Percentiles rank a stretch among this genome's conserved stretches.
phyloP scores from a whole-genome alignment of 2,888 invertebrate genomes.

The Diabrotica balteata region DNA sequence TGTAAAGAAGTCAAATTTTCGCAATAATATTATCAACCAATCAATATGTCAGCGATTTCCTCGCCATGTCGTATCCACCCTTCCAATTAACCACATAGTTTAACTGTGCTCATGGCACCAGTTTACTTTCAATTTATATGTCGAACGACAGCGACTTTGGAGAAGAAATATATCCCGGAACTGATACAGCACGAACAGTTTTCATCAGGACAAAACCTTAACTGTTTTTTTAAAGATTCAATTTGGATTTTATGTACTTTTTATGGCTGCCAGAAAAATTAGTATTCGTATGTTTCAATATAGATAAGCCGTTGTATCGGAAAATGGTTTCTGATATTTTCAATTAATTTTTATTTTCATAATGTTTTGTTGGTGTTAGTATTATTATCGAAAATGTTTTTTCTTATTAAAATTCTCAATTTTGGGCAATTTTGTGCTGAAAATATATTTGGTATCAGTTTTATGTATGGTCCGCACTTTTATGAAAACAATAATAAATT shows the following conservation, averaged over 20 bases:
- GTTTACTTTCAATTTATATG: conserved; percentile 47
- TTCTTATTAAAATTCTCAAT: too few species aligned
- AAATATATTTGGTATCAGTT: too few species aligned
- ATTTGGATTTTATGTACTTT: conserved; percentile 43
- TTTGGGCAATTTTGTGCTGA: too few species aligned
- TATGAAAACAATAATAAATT: too few species aligned
- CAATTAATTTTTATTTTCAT: too few species aligned
- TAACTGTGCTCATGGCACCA: conserved; percentile 39
- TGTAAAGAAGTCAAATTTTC: too few species aligned
- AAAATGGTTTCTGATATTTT: too few species aligned
- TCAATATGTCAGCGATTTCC: too few species aligned
- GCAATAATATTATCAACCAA: too few species aligned
- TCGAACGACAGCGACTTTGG: conserved; percentile 40
- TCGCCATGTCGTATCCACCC: neutral
- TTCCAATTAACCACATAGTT: conserved; percentile 14
- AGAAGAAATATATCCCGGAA: conserved; percentile 39
- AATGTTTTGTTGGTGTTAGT: too few species aligned
- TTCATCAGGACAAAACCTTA: conserved; percentile 28
- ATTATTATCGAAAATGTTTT: too few species aligned
- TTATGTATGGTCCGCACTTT: too few species aligned
- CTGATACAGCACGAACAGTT: conserved; percentile 41
- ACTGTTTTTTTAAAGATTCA: conserved; percentile 43
- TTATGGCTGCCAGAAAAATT: conserved; percentile 36
- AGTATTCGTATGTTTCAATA: conserved; percentile 40
- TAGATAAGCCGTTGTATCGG: conserved; percentile 29